Evolutionary conservation across 2,888 invertebrate genomes (phyloP), one percentile per base, ranked within the genome.

Genomic region (Agonum fuliginosum): DNA sequence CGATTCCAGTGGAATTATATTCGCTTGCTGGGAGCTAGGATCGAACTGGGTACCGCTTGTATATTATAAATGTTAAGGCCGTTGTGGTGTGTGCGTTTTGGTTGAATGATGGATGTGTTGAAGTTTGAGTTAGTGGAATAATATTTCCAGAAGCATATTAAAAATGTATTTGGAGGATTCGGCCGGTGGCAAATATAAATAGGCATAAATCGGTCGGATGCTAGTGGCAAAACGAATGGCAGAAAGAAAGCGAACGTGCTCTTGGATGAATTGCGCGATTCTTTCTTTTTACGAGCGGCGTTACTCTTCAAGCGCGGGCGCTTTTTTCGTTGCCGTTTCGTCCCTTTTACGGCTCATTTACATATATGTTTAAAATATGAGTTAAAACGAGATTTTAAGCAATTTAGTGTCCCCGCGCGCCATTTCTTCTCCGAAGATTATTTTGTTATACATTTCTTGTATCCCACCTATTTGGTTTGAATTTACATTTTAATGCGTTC

Each of bases 281-380:
- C 67, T 75, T 75, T 75, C 75, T 67, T 75, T 75, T 75, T 75
- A 75, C 67, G 75, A 75, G 75, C 67, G 75, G 37, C 65, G 75
- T 67, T 75, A 75, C 30, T 75, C 48, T 67, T 67, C 65, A 24
- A 62, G 62, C 74, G 74, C 46, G 30, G 19, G 27, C n/a, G 43
- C 8, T 62, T 62, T 43, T 65, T 51, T 62, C 34, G 65, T 37
- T 58, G 10, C 12, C 14, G 58, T 58, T 54, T 48, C 51, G 48
- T 75, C 75, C 75, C 34, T 77, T 77, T 70, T 58, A 77, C 70
- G 77, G 54, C 77, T 77, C 77, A 77, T 77, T 77, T 77, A 77
- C 77, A 77, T 77, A 77, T 54, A 77, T 77, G 77, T 77, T 77
- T 77, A 77, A 77, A 77, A 77, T 77, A 77, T 77, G 77, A 77